phyloP scores from a whole-genome alignment of 2,113 vertebrate genomes.

The Actenoides hombroni region DNA sequence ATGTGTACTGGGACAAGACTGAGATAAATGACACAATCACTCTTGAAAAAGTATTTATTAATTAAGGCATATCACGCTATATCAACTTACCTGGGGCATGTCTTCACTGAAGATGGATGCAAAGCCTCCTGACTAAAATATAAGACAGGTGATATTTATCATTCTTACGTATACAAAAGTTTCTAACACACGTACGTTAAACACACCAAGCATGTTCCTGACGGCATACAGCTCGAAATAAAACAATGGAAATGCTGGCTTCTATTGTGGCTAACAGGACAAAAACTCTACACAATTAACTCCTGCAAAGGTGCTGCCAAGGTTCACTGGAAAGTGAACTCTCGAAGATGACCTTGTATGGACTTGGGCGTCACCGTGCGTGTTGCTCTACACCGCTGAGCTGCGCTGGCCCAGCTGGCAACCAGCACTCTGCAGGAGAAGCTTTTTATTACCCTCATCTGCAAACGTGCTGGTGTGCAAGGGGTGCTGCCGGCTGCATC shows the following conservation, averaged over 20 bases:
- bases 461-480: background rate
- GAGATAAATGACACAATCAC: background rate
- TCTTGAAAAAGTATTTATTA: background rate
- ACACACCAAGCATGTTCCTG: background rate
- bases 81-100: conserved; percentile 67
- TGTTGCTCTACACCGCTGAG: background rate
- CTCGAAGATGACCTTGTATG: background rate
- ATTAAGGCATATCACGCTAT: background rate
- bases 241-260: background rate
- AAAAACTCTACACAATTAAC: background rate
- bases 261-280: background rate
- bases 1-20: background rate
- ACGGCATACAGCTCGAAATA: background rate
- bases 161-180: conserved; percentile 44
- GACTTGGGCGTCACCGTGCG: background rate
- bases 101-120: conserved; percentile 80
- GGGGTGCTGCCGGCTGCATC: background rate
- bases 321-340: background rate
- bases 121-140: conserved; percentile 77
- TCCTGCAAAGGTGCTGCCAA: background rate
- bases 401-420: background rate
- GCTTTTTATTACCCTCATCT: background rate
- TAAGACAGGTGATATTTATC: conserved; percentile 65
- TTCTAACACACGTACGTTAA: background rate
- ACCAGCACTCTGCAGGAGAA: background rate